These are phyloP conservation scores for Gobio gobio DNA, from an alignment of 2,113 vertebrate genomes.

Conservation along the genomic window DNA sequence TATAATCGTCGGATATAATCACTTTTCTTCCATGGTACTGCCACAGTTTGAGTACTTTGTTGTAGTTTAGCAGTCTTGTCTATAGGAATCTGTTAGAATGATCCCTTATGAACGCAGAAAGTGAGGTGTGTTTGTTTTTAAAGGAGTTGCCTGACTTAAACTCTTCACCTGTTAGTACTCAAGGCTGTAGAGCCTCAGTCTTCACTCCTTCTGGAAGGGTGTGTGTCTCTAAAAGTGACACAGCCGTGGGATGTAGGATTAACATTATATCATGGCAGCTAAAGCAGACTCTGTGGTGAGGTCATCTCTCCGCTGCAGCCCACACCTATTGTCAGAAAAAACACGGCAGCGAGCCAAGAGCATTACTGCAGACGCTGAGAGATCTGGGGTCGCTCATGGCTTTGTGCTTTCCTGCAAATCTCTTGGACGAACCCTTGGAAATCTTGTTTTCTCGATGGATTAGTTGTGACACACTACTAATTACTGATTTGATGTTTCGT, in stretches of 20 bases:
- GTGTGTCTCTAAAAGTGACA: conserved; percentile 29
- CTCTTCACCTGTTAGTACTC: conserved; percentile 23
- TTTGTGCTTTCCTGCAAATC: not conserved
- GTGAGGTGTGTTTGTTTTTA: not conserved
- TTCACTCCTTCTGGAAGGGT: conserved; percentile 26
- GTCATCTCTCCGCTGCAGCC: conserved; percentile 36
- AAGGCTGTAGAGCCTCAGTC: not conserved
- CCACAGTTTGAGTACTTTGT: not conserved
- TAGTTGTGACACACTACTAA: conserved; percentile 8
- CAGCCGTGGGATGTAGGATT: conserved; percentile 24
- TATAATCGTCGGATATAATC: not conserved
- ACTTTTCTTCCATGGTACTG: not conserved
- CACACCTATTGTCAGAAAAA: conserved; percentile 42
- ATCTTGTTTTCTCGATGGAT: not conserved
- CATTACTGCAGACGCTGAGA: conserved; percentile 16
- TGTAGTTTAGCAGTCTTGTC: not conserved
- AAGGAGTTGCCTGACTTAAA: not conserved
- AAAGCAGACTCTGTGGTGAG: conserved; percentile 15
- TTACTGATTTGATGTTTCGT: conserved; percentile 15
- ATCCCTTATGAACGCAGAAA: not conserved
- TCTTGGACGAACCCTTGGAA: not conserved
- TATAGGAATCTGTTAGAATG: not conserved
- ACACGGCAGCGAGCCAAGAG: not conserved
- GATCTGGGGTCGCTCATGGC: conserved; percentile 25
- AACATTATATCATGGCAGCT: conserved; percentile 36